Percentiles rank a stretch among this genome's conserved stretches.
Conservation (phyloP, 2,888 invertebrate species). For the Hyposoter didymator region DNA sequence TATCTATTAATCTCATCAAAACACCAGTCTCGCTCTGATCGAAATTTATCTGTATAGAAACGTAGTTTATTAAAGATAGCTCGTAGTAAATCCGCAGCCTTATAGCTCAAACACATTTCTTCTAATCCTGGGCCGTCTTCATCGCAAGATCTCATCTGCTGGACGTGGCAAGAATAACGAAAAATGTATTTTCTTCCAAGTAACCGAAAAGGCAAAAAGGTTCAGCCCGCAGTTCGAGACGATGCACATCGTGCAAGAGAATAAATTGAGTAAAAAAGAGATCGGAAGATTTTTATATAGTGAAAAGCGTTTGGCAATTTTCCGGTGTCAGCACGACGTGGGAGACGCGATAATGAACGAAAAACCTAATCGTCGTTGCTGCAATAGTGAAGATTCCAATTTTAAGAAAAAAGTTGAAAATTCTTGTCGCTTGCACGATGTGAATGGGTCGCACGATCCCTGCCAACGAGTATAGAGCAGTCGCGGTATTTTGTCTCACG, state of each 20-base stretch:
- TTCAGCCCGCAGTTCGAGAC: neutral
- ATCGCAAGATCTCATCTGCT: constrained; percentile 28
- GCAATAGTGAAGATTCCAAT: neutral
- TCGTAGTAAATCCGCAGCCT: constrained; percentile 22
- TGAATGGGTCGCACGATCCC: neutral
- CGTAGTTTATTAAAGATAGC: constrained; percentile 37
- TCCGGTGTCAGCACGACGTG: neutral
- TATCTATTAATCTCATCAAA: constrained; percentile 1
- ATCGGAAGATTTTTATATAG: neutral
- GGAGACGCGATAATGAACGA: neutral
- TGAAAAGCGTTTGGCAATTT: neutral
- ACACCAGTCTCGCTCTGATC: neutral
- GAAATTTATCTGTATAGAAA: neutral
- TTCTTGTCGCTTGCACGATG: neutral
- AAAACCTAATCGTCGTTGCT: neutral
- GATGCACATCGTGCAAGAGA: neutral
- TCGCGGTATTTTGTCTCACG: constrained; percentile 39
- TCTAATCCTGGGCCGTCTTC: constrained; percentile 8
- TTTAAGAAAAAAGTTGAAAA: neutral
- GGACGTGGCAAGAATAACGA: constrained; percentile 13
- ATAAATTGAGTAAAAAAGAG: neutral
- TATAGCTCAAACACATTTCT: constrained; percentile 6
- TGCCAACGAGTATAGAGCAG: constrained; percentile 21
- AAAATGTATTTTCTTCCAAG: constrained; percentile 17
- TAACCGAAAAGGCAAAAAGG: neutral